These are phyloP conservation scores for Sternotherus odoratus DNA, from an alignment of 2,797 vertebrate species.

Conservation along the genomic window DNA sequence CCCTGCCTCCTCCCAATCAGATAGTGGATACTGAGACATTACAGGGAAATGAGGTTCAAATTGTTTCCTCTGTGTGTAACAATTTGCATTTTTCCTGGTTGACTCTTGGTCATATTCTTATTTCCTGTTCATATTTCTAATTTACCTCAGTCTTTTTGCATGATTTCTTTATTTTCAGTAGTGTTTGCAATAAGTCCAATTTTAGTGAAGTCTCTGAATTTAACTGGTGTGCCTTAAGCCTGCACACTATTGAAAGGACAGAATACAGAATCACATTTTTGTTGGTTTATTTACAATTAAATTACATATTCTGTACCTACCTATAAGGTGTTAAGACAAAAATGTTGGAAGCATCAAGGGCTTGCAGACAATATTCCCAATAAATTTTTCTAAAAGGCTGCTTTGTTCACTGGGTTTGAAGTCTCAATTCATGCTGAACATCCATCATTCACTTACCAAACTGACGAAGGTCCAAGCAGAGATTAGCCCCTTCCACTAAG, in stretches of 20 bases:
- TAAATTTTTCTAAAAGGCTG: background rate
- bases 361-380: background rate
- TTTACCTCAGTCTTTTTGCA: background rate
- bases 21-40: background rate
- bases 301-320: background rate
- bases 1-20: background rate
- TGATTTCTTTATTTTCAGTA: background rate
- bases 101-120: background rate
- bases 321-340: background rate
- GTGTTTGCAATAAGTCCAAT: background rate
- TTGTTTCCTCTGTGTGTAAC: background rate
- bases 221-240: background rate
- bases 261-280: background rate
- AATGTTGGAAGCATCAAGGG: background rate
- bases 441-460: conserved; percentile 86
- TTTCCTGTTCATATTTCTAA: background rate
- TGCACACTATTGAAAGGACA: background rate
- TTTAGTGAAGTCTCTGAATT: background rate
- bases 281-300: background rate
- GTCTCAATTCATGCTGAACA: background rate
- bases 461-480: conserved; percentile 97
- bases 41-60: background rate
- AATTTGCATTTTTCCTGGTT: background rate
- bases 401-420: background rate
- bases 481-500: conserved; percentile 86